Evolutionary conservation across 53 echinoderm and acorn worm genomes (phyloP).

Genomic region (Temnopleurus reevesii): DNA sequence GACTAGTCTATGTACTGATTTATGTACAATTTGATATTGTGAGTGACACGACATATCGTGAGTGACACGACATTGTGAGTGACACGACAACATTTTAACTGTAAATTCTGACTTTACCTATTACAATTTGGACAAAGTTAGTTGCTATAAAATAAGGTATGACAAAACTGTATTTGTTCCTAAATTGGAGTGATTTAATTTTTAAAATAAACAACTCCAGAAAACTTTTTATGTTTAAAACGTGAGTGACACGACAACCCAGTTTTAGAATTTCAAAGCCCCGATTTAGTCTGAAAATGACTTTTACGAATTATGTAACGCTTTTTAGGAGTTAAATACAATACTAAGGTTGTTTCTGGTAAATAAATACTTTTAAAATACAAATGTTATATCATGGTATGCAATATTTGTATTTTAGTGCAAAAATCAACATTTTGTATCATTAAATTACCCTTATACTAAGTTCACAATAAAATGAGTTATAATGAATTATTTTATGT

Average conservation of each 20-base stretch:
- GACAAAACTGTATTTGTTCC: slow-evolving; percentile 32
- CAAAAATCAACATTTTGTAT: background rate
- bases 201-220: background rate
- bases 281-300: slow-evolving; percentile 5
- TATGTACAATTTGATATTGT: no score
- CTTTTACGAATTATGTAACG: background rate
- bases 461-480: background rate
- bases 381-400: background rate
- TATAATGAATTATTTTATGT: background rate
- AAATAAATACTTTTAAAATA: slow-evolving; percentile 12
- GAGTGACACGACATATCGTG: no score
- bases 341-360: slow-evolving; percentile 4
- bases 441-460: background rate
- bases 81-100: no score
- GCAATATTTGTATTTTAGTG: slow-evolving; percentile 26
- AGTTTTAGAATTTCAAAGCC: background rate
- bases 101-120: background rate
- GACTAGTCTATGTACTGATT: background rate
- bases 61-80: no score
- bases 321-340: slow-evolving; percentile 34
- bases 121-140: slow-evolving; percentile 8
- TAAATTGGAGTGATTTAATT: slow-evolving; percentile 6
- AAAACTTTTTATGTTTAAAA: slow-evolving; percentile 32
- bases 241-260: slow-evolving; percentile 43
- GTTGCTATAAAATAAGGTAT: slow-evolving; percentile 13